phyloP scores from a whole-genome alignment of 1,140 invertebrate genomes.

The Eupristina koningsbergeri region DNA sequence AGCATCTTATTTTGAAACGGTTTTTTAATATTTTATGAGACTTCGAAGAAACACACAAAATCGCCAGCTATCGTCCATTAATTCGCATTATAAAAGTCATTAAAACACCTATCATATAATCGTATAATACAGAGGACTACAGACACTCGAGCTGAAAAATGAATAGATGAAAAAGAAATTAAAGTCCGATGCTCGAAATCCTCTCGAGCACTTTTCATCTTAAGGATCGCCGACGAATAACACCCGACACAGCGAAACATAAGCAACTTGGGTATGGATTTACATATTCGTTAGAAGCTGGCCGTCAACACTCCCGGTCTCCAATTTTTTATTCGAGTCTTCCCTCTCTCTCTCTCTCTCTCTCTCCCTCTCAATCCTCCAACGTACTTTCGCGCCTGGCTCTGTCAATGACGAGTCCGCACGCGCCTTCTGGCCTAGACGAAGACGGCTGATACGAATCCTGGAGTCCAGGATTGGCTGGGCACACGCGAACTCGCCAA shows the following conservation, averaged over 20 bases:
- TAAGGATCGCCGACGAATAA: neutral
- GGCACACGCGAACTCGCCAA: slow-evolving; percentile 42
- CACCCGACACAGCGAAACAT: neutral
- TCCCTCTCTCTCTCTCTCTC: neutral
- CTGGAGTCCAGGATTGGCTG: too few species aligned
- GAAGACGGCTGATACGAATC: too few species aligned
- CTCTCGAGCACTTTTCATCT: neutral
- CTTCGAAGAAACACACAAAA: neutral
- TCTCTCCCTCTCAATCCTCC: neutral
- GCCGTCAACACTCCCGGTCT: neutral
- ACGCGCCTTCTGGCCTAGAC: neutral
- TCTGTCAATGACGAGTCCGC: neutral
- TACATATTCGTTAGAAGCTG: slow-evolving; percentile 25
- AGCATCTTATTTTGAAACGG: neutral
- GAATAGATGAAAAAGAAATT: slow-evolving; percentile 46
- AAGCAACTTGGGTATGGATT: slow-evolving; percentile 3
- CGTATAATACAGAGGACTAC: too few species aligned
- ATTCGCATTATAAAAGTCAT: slow-evolving; percentile 6
- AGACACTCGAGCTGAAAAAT: neutral
- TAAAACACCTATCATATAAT: neutral
- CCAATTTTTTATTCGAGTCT: neutral
- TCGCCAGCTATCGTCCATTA: neutral
- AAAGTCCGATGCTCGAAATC: slow-evolving; percentile 10
- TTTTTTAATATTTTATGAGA: neutral
- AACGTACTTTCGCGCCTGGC: slow-evolving; percentile 21